Evolutionary conservation across 2,888 invertebrate genomes (phyloP), one percentile per base, ranked within the genome.

Genomic region (Hanleya hanleyi): DNA sequence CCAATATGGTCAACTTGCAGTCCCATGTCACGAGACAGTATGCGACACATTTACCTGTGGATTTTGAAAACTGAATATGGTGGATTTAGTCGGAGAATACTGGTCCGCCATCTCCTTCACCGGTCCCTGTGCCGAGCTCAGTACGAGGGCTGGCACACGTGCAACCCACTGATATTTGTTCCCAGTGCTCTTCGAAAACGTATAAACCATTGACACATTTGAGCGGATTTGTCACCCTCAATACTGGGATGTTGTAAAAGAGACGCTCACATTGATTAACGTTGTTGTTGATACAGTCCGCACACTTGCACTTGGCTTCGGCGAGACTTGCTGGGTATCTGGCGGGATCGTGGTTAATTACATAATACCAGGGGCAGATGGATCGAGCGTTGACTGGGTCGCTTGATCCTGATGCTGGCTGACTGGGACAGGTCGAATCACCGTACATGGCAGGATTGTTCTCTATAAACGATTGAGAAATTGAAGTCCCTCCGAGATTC

Each of bases 291-390:
- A 77, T 68, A 66, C 73, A 72, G 32, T 64, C 38, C 15, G 5
- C 15, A 51, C 75, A 75, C n/a, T 50, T 29, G 18, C 73, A 47
- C 6, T 32, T 26, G 15, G 77, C 79, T 18, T 67, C 36, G n/a
- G 71, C 51, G 3, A 79, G 64, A 0, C 38, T 36, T 0, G 66
- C 51, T 12, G 79, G 79, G 37, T 61, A 75, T 6, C 70, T 49
- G 1, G 3, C 36, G 2, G 66, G 22, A 37, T 76, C 67, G 47
- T 70, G 72, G 18, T 73, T 41, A 12, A 41, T 32, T n/a, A 15
- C 49, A 61, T 79, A 79, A 29, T 69, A 70, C 79, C 77, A 79
- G 0, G 79, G 79, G 41, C 79, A 79, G 1, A 68, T 67, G 12
- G 79, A 79, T 1, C 74, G 64, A 12, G 67, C 65, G 26, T 78